A percentile compares a stretch with the other conserved stretches of the same genome.
Evolutionary conservation across 2,113 vertebrate species (phyloP).

Genomic region (Tragelaphus imberbis): DNA sequence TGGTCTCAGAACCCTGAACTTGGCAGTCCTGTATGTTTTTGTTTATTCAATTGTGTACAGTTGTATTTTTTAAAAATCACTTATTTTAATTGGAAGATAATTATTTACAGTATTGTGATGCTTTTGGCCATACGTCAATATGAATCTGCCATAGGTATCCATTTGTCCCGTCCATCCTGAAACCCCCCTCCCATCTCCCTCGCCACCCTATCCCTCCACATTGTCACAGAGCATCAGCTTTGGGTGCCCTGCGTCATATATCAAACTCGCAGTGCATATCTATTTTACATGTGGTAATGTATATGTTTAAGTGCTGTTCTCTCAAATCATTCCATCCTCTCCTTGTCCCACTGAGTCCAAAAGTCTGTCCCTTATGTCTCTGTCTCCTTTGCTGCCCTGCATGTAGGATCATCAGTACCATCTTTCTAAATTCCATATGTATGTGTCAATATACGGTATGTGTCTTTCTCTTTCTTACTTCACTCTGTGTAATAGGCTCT

Average conservation of each 20-base stretch:
- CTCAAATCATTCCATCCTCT: background rate
- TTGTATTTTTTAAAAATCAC: background rate
- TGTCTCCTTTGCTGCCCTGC: background rate
- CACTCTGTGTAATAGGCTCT: background rate
- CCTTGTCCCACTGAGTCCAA: background rate
- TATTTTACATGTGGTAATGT: background rate
- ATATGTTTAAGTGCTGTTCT: background rate
- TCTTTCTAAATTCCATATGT: background rate
- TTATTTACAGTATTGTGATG: background rate
- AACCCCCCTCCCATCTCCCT: background rate
- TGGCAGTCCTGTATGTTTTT: background rate
- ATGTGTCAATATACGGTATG: background rate
- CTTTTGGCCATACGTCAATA: background rate
- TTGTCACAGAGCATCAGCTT: background rate
- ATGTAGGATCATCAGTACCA: background rate
- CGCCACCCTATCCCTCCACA: background rate
- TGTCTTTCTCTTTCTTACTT: background rate
- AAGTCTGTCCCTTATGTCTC: background rate
- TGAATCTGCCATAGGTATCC: background rate
- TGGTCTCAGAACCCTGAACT: background rate
- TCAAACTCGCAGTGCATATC: background rate
- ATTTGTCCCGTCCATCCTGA: background rate
- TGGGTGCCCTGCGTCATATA: background rate
- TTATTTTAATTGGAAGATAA: background rate
- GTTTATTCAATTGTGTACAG: background rate